A percentile compares a stretch with the other conserved stretches of the same genome.
These are phyloP conservation scores for Aphis gossypii DNA, from an alignment of 1,140 invertebrate species.

Conservation along the genomic window DNA sequence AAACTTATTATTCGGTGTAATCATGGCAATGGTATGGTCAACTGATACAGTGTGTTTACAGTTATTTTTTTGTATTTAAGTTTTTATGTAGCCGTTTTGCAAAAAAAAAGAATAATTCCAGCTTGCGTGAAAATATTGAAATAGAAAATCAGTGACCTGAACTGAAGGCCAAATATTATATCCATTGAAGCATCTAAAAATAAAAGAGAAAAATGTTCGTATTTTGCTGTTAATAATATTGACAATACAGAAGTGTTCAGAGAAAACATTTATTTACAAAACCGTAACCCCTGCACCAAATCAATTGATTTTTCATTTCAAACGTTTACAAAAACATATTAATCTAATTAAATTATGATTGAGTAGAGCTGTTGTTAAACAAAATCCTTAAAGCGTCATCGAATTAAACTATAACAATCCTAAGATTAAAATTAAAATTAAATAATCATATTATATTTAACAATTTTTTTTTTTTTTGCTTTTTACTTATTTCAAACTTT, in stretches of 20 bases:
- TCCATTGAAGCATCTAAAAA: not conserved
- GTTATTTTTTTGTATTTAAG: not conserved
- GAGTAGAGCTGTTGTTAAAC: constrained; percentile 5
- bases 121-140: not conserved
- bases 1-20: not conserved
- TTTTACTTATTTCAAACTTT: not conserved
- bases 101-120: not conserved
- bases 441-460: not conserved
- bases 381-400: not conserved
- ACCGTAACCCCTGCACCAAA: not conserved
- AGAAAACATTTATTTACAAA: constrained; percentile 26
- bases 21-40: not conserved
- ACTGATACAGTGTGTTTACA: not conserved
- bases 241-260: not conserved
- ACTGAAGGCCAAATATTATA: not conserved
- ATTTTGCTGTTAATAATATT: not conserved
- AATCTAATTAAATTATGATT: constrained; percentile 39
- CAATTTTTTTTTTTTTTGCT: not conserved
- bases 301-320: constrained; percentile 40
- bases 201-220: constrained; percentile 11
- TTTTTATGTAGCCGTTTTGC: not conserved
- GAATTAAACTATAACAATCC: not conserved
- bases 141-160: constrained; percentile 26
- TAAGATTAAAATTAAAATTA: constrained; percentile 36
- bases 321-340: constrained; percentile 29